A percentile compares a stretch with the other conserved stretches of the same genome.
Evolutionary conservation across 2,113 vertebrate genomes (phyloP).

Genomic region (Tachysurus fulvidraco): DNA sequence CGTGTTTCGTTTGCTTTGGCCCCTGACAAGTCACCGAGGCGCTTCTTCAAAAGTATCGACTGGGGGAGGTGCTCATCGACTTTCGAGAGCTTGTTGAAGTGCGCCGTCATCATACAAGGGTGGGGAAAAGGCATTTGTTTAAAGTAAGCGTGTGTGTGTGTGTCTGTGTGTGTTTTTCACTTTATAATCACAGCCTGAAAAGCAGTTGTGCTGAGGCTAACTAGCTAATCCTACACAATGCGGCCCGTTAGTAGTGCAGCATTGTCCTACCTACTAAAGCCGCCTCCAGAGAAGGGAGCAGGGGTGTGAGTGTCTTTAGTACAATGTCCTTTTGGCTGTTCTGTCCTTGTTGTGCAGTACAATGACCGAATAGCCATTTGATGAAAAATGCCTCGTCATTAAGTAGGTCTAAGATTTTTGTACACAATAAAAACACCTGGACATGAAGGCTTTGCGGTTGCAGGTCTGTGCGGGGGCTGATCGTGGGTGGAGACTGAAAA

Average conservation of each 20-base stretch:
- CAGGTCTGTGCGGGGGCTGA: constrained; percentile 3
- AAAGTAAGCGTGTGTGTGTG: constrained; percentile 56
- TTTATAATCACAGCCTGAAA: constrained; percentile 72
- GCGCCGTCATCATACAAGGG: constrained; percentile 61
- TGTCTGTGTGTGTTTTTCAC: constrained; percentile 46
- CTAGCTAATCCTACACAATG: constrained; percentile 73
- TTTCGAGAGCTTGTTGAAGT: constrained; percentile 71
- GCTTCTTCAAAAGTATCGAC: constrained; percentile 74
- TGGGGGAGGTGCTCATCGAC: constrained; percentile 61
- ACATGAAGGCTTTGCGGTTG: constrained; percentile 32
- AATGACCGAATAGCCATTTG: constrained; percentile 12
- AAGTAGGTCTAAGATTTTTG: background rate
- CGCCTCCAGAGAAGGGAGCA: background rate
- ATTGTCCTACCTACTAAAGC: constrained; percentile 41
- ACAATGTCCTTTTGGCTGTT: constrained; percentile 14
- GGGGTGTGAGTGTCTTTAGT: background rate
- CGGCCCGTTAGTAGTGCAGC: constrained; percentile 60
- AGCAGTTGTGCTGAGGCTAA: constrained; percentile 73
- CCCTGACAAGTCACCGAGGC: constrained; percentile 66
- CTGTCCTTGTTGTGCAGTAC: background rate
- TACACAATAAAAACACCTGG: background rate
- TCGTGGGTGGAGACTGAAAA: constrained; percentile 5
- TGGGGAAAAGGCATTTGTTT: constrained; percentile 72
- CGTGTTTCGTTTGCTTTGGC: constrained; percentile 71
- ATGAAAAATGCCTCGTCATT: background rate